These are phyloP conservation scores for Eleginops maclovinus DNA, from an alignment of 2,113 vertebrate genomes.

Conservation along the genomic window DNA sequence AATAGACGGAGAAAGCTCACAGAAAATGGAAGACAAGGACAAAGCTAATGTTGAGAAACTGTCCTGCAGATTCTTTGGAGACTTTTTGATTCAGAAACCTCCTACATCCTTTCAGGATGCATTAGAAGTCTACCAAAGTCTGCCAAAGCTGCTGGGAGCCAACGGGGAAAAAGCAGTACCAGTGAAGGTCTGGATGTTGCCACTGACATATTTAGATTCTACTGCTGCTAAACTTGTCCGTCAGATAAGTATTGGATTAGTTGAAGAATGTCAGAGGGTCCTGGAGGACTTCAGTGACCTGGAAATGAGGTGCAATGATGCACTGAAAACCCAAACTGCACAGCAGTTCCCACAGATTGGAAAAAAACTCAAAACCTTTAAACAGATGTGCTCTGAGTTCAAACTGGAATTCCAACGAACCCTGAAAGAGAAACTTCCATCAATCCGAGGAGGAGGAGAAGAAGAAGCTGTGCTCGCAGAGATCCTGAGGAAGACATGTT, in stretches of 20 bases:
- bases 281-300: slow-evolving; percentile 53
- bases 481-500: slow-evolving; percentile 24
- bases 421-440: slow-evolving; percentile 42
- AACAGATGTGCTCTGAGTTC: slow-evolving; percentile 34
- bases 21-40: slow-evolving; percentile 6
- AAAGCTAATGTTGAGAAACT: slow-evolving; percentile 42
- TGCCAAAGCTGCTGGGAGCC: slow-evolving; percentile 56
- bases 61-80: slow-evolving; percentile 72
- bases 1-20: not conserved
- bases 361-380: slow-evolving; percentile 50
- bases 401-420: slow-evolving; percentile 30
- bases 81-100: slow-evolving; percentile 51
- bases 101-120: slow-evolving; percentile 67
- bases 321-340: not conserved
- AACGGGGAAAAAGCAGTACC: slow-evolving; percentile 68
- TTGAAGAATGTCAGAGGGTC: slow-evolving; percentile 33
- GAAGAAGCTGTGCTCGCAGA: slow-evolving; percentile 55
- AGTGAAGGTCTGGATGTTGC: slow-evolving; percentile 75
- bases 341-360: slow-evolving; percentile 60
- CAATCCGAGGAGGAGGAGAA: slow-evolving; percentile 59
- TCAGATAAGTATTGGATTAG: slow-evolving; percentile 55
- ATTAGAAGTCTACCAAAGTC: slow-evolving; percentile 63
- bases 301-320: slow-evolving; percentile 68
- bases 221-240: slow-evolving; percentile 58
- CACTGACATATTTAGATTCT: slow-evolving; percentile 63